phyloP scores from a whole-genome alignment of 2,113 vertebrate genomes.

The Argyrosomus japonicus region DNA sequence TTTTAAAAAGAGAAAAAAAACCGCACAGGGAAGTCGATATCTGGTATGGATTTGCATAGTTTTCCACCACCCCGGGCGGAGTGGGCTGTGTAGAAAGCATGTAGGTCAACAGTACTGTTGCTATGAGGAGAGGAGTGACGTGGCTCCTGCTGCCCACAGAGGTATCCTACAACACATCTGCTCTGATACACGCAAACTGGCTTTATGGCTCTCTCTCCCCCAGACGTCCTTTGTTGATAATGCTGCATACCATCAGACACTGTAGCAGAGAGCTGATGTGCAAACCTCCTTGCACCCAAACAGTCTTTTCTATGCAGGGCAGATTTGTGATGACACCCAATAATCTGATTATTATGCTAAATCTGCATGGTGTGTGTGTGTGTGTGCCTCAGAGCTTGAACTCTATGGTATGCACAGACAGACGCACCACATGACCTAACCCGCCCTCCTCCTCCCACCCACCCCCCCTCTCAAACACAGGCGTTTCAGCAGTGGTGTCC shows the following conservation, averaged over 20 bases:
- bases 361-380: conserved; percentile 20
- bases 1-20: background rate
- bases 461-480: background rate
- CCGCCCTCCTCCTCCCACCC: no score
- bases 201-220: conserved; percentile 10
- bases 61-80: conserved; percentile 63
- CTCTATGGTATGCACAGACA: conserved; percentile 28
- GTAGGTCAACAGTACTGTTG: conserved; percentile 81
- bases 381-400: conserved; percentile 7
- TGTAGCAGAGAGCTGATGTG: background rate
- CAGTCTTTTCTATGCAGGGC: conserved; percentile 6
- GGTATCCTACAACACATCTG: conserved; percentile 70
- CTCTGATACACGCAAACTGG: conserved; percentile 35
- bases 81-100: conserved; percentile 69
- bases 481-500: conserved; percentile 34
- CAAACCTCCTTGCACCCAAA: conserved; percentile 27
- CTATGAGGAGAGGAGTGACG: conserved; percentile 80
- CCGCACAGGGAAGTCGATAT: conserved; percentile 34
- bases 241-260: conserved; percentile 45
- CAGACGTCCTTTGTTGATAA: conserved; percentile 61
- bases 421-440: conserved; percentile 32
- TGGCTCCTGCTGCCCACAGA: conserved; percentile 78
- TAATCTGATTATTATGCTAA: conserved; percentile 60
- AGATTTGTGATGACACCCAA: conserved; percentile 26
- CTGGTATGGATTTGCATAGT: conserved; percentile 54